phyloP scores from a whole-genome alignment of 1,140 invertebrate genomes.

The Lethrus apterus region DNA sequence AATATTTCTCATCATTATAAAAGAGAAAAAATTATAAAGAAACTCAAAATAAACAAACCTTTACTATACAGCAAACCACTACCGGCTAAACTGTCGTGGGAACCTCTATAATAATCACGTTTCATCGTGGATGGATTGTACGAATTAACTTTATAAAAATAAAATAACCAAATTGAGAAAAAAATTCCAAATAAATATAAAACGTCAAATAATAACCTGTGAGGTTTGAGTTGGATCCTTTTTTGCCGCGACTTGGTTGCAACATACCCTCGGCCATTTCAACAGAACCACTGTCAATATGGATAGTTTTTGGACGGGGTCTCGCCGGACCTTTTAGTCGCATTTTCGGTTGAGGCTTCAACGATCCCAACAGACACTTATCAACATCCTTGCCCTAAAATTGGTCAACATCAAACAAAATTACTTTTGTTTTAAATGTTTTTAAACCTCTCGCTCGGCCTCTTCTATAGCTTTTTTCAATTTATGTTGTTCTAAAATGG shows the following conservation, averaged over 20 bases:
- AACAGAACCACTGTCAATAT: constrained; percentile 70
- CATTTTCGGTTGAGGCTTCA: constrained; percentile 53
- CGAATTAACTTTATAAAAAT: constrained; percentile 34
- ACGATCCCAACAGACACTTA: constrained; percentile 55
- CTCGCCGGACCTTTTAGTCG: constrained; percentile 51
- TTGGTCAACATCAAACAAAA: constrained; percentile 4
- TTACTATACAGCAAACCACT: constrained; percentile 47
- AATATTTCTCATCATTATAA: too few relatives aligned
- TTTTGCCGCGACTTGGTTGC: constrained; percentile 65
- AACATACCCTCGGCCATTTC: constrained; percentile 67
- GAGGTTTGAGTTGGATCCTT: constrained; percentile 73
- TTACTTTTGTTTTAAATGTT: neutral
- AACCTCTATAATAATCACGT: constrained; percentile 80
- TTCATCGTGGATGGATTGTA: constrained; percentile 55
- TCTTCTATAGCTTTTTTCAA: constrained; percentile 91
- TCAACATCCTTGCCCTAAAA: constrained; percentile 66
- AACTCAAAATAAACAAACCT: constrained; percentile 47
- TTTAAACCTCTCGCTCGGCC: constrained; percentile 73
- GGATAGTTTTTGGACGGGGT: constrained; percentile 79
- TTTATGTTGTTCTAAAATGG: constrained; percentile 90
- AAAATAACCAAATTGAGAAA: constrained; percentile 25
- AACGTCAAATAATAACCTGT: constrained; percentile 51
- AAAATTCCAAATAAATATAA: constrained; percentile 21
- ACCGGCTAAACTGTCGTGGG: constrained; percentile 74
- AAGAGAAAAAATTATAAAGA: too few relatives aligned